Conservation (phyloP, 2,888 invertebrate species). For the Mesorhabditis spiculigera region DNA sequence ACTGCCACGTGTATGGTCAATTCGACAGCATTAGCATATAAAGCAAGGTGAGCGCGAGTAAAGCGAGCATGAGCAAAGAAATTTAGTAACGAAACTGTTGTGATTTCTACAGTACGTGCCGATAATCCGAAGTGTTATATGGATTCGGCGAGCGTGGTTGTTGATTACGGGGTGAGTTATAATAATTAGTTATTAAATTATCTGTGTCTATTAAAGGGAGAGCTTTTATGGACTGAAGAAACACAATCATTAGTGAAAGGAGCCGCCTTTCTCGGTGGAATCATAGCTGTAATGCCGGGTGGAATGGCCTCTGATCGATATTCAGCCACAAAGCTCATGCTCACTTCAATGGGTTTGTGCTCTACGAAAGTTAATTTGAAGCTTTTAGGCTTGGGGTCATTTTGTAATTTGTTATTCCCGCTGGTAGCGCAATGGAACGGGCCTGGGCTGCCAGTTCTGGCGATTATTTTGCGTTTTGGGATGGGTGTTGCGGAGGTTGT, state of each 20-base stretch:
- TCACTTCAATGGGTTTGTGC: conserved; percentile 4
- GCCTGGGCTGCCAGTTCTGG: background rate
- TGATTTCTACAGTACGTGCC: background rate
- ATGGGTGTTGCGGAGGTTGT: background rate
- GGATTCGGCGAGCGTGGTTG: background rate
- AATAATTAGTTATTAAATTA: too few species aligned
- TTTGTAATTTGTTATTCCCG: background rate
- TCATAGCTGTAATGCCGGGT: background rate
- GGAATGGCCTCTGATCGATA: background rate
- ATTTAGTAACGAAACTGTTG: background rate
- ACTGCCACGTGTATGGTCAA: conserved; percentile 1
- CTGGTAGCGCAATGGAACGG: background rate
- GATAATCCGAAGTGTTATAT: background rate
- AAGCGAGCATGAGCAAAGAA: background rate
- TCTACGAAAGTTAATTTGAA: background rate
- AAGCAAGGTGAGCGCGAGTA: background rate
- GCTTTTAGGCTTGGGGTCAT: background rate
- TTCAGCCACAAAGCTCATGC: background rate
- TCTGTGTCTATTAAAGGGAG: background rate
- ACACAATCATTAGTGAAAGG: background rate
- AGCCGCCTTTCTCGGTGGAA: background rate
- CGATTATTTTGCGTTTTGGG: background rate
- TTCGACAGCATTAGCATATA: background rate
- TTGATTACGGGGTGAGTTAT: background rate
- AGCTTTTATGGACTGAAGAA: background rate